A percentile compares a stretch with the other conserved stretches of the same genome.
Evolutionary conservation across 2,888 invertebrate species (phyloP).

Genomic region (Cylindroiulus punctatus): DNA sequence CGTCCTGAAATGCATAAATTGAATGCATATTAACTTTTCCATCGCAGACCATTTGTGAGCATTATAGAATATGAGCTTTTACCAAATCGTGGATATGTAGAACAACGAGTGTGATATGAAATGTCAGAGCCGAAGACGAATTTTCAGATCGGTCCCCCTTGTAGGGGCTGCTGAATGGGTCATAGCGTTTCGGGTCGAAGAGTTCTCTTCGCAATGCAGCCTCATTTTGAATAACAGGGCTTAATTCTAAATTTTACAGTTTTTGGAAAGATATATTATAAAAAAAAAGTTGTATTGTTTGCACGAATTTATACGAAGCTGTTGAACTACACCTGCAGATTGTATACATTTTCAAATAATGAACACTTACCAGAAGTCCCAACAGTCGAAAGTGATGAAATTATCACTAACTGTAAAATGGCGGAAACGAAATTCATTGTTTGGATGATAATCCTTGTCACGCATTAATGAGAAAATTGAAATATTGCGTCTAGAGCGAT

Average conservation of each 20-base stretch:
- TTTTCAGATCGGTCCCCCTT: not conserved
- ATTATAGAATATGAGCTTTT: not conserved
- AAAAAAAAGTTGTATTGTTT: too few species aligned
- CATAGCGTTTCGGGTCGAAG: not conserved
- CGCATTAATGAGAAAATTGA: not conserved
- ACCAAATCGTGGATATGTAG: slow-evolving; percentile 14
- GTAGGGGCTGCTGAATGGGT: not conserved
- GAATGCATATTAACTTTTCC: not conserved
- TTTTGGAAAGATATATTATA: too few species aligned
- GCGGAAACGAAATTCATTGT: not conserved
- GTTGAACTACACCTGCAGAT: too few species aligned
- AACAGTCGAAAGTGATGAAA: not conserved
- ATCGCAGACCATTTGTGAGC: too few species aligned
- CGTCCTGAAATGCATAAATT: not conserved
- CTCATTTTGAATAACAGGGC: not conserved
- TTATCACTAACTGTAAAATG: not conserved
- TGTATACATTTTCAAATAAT: not conserved
- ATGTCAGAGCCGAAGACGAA: not conserved
- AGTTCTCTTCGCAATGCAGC: not conserved
- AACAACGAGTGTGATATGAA: not conserved
- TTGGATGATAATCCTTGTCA: not conserved
- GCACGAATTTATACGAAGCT: not conserved
- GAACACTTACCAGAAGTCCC: not conserved
- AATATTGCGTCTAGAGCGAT: not conserved
- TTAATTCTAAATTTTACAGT: not conserved